Evolutionary conservation across 2,888 invertebrate genomes (phyloP).

Genomic region (Pantelozetes paolii): DNA sequence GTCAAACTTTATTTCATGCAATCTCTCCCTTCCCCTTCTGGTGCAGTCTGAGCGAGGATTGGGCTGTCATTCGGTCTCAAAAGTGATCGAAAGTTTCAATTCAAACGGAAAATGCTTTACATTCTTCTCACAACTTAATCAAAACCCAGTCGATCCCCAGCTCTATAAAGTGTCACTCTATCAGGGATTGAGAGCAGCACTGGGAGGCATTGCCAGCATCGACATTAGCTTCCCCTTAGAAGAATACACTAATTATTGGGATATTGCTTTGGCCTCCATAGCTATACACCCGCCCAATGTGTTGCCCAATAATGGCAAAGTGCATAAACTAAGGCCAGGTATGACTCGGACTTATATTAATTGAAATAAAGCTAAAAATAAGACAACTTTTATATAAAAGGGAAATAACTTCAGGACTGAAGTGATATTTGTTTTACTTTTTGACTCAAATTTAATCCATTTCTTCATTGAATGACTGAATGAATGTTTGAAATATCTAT

Average conservation of each 20-base stretch:
- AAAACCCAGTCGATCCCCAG: conserved; percentile 6
- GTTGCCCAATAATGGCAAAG: neutral
- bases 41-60: conserved; percentile 3
- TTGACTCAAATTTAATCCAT: no score
- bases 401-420: no score
- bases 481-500: no score
- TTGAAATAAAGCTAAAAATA: neutral
- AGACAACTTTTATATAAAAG: no score
- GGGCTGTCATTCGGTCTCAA: conserved; percentile 8
- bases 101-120: conserved; percentile 15
- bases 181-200: neutral
- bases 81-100: conserved; percentile 29
- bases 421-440: no score
- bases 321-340: conserved; percentile 17
- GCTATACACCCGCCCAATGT: neutral
- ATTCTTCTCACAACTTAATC: conserved; percentile 11
- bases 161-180: conserved; percentile 12
- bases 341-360: neutral
- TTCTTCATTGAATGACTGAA: no score
- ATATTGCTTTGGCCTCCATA: neutral
- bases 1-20: neutral
- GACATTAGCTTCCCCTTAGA: neutral
- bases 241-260: conserved; percentile 22
- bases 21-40: neutral
- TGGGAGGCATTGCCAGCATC: conserved; percentile 1